Evolutionary conservation across 1,140 invertebrate genomes (phyloP).

Genomic region (Drosophila insularis): DNA sequence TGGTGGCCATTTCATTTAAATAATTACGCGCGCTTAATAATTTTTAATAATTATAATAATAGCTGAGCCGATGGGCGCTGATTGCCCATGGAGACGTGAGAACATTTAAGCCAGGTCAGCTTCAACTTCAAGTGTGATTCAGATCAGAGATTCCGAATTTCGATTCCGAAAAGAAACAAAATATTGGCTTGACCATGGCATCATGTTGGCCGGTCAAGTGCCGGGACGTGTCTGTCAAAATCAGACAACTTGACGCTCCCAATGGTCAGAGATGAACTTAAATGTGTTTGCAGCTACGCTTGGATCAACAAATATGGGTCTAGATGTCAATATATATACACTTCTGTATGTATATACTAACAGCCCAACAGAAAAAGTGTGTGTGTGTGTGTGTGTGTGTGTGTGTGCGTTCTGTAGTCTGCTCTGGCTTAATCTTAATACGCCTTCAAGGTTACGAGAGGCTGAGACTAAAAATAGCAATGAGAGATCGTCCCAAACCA

Average conservation of each 20-base stretch:
- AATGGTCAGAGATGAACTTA: constrained; percentile 25
- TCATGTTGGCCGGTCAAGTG: constrained; percentile 62
- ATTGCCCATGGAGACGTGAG: constrained; percentile 66
- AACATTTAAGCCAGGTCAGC: constrained; percentile 54
- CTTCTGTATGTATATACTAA: neutral
- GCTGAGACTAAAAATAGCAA: constrained; percentile 67
- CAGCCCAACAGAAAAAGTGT: constrained; percentile 26
- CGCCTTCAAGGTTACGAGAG: constrained; percentile 58
- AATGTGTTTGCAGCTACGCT: constrained; percentile 70
- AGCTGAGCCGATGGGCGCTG: constrained; percentile 60
- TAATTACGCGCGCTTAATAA: constrained; percentile 79
- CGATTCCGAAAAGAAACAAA: constrained; percentile 1
- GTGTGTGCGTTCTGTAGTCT: constrained; percentile 16
- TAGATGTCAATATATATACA: constrained; percentile 63
- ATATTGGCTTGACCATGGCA: constrained; percentile 55
- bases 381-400: constrained; percentile 35
- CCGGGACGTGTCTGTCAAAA: constrained; percentile 48
- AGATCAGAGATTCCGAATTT: constrained; percentile 13
- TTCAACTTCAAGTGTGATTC: neutral
- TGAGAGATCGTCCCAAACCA: constrained; percentile 47
- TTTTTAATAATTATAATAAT: constrained; percentile 82
- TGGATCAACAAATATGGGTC: constrained; percentile 63
- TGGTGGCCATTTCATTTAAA: constrained; percentile 73
- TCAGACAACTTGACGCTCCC: constrained; percentile 63
- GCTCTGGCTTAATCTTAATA: constrained; percentile 50